A percentile compares a stretch with the other conserved stretches of the same genome.
Evolutionary conservation across 2,888 invertebrate species (phyloP).

Genomic region (Idaea dimidiata): DNA sequence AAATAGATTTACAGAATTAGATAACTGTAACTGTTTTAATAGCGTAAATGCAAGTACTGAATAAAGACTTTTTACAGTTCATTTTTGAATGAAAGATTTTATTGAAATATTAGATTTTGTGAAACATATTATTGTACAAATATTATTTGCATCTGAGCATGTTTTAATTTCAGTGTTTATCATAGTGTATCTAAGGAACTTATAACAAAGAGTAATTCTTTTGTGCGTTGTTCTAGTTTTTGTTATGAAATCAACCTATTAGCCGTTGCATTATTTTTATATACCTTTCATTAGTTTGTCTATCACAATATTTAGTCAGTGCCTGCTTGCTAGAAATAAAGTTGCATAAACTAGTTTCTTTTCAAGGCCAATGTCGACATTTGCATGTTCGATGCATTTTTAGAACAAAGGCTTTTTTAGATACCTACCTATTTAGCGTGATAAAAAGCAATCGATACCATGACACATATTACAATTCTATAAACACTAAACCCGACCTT

Average conservation of each 20-base stretch:
- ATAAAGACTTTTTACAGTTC: not conserved
- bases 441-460: constrained; percentile 52
- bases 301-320: not conserved
- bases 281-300: not conserved
- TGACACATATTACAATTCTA: constrained; percentile 65
- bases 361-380: constrained; percentile 18
- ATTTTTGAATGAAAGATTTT: not conserved
- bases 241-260: not conserved
- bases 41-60: constrained; percentile 13
- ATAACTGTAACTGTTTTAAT: not conserved
- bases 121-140: not conserved
- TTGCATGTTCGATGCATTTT: constrained; percentile 5
- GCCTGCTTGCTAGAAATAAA: not conserved
- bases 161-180: too few species aligned
- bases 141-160: not conserved
- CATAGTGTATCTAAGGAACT: not conserved
- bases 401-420: constrained; percentile 4
- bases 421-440: constrained; percentile 37
- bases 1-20: not conserved
- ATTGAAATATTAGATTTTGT: not conserved
- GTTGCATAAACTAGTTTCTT: constrained; percentile 17
- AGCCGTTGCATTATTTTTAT: not conserved
- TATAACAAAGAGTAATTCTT: not conserved
- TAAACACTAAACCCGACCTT: constrained; percentile 59
- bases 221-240: not conserved